A percentile compares a stretch with the other conserved stretches of the same genome.
Evolutionary conservation across 2,888 invertebrate genomes (phyloP).

Genomic region (Cheilosia pagana): DNA sequence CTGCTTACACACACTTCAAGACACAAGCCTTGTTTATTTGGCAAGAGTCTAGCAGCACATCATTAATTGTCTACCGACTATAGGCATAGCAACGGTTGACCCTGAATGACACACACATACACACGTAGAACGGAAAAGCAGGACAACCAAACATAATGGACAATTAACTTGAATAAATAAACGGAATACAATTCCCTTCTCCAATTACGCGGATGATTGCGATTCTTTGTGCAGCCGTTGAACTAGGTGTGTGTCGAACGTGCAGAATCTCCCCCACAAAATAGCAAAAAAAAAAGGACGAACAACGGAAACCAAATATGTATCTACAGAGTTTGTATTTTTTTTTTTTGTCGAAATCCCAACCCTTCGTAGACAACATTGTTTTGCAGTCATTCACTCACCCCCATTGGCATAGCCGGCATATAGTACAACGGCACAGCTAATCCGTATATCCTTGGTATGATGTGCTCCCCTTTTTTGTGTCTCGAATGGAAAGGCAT

Average conservation of each 20-base stretch:
- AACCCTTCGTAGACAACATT: constrained; percentile 45
- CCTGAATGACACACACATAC: constrained; percentile 25
- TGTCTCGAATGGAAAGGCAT: constrained; percentile 62
- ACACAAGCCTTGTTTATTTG: constrained; percentile 7
- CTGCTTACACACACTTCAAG: too few relatives aligned
- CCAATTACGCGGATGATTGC: constrained; percentile 66
- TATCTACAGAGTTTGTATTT: constrained; percentile 11
- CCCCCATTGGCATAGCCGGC: not conserved
- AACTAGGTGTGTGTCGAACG: constrained; percentile 32
- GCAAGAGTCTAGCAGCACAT: constrained; percentile 18
- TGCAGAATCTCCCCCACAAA: constrained; percentile 11
- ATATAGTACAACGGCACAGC: constrained; percentile 19
- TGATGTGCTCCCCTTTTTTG: constrained; percentile 7
- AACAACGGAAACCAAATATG: constrained; percentile 24
- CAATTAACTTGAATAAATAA: constrained; percentile 69
- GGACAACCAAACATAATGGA: constrained; percentile 34
- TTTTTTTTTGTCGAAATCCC: constrained; percentile 3
- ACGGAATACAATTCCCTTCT: constrained; percentile 56
- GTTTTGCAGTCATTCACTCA: constrained; percentile 4
- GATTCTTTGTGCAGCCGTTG: constrained; percentile 3
- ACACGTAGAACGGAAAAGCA: not conserved
- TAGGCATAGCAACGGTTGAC: constrained; percentile 25
- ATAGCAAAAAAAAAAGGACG: not conserved
- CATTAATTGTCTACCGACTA: constrained; percentile 9
- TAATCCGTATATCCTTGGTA: constrained; percentile 62